These are phyloP conservation scores for Murina feae DNA, from an alignment of 2,113 vertebrate species.

Conservation along the genomic window DNA sequence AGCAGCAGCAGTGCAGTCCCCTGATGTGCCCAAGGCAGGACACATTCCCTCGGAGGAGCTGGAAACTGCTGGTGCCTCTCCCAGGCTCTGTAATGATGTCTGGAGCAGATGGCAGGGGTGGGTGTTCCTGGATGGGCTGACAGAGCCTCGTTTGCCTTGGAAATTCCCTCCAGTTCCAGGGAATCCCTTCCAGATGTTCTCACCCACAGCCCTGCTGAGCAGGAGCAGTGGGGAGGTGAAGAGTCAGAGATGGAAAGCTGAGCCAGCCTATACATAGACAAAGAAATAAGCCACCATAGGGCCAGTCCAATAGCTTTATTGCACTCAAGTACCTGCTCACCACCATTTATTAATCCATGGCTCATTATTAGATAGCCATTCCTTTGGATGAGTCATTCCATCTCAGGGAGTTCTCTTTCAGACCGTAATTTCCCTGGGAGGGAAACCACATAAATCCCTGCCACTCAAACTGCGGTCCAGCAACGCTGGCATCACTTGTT, in stretches of 20 bases:
- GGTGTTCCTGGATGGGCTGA: slow-evolving; percentile 48
- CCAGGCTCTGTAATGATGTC: neutral
- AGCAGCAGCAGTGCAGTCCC: neutral
- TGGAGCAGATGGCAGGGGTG: slow-evolving; percentile 63
- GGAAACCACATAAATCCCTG: neutral
- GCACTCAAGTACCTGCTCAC: neutral
- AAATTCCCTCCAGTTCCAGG: slow-evolving; percentile 59
- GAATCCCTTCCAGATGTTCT: slow-evolving; percentile 73
- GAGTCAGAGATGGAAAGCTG: neutral
- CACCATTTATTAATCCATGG: neutral
- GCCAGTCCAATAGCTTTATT: neutral
- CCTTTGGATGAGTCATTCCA: neutral
- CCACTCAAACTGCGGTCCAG: neutral
- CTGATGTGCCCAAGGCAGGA: neutral
- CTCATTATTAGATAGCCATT: neutral
- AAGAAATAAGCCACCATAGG: neutral
- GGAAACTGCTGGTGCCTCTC: neutral
- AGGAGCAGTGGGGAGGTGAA: neutral
- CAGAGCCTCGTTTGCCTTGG: slow-evolving; percentile 36
- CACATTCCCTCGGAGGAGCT: neutral
- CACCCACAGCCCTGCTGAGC: slow-evolving; percentile 14
- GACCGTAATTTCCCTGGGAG: neutral
- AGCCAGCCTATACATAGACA: neutral
- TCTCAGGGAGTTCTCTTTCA: neutral
- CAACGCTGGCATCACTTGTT: neutral